Conservation (phyloP, 2,797 vertebrate species). For the Hoplostethus atlanticus region DNA sequence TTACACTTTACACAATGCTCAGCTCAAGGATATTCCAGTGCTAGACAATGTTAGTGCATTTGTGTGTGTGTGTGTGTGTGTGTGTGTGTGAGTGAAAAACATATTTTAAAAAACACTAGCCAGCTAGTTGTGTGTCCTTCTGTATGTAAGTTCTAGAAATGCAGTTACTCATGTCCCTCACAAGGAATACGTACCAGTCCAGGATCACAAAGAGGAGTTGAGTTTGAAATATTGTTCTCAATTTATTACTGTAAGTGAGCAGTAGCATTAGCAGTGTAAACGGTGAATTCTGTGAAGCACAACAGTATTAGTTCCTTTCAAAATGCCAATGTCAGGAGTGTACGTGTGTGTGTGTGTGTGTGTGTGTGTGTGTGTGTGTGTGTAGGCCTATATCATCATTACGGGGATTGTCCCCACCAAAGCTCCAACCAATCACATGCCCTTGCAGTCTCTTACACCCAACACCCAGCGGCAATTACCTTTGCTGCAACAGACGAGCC, state of each 20-base stretch:
- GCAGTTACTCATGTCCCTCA: no score
- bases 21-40: constrained; percentile 1
- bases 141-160: no score
- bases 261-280: no score
- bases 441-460: constrained; percentile 9
- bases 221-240: no score
- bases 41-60: constrained; percentile 2
- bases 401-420: neutral
- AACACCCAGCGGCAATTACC: constrained; percentile 82
- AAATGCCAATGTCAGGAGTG: neutral
- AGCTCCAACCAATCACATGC: constrained; percentile 8
- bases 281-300: no score
- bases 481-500: constrained; percentile 98
- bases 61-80: neutral
- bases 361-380: neutral
- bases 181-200: no score
- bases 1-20: neutral
- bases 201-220: no score
- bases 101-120: constrained; percentile 3
- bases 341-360: neutral
- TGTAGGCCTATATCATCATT: neutral
- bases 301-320: no score
- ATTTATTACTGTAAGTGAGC: no score
- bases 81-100: neutral
- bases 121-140: no score